Evolutionary conservation across 2,888 invertebrate genomes (phyloP), one percentile per base, ranked within the genome.

Genomic region (Eilema caniola): DNA sequence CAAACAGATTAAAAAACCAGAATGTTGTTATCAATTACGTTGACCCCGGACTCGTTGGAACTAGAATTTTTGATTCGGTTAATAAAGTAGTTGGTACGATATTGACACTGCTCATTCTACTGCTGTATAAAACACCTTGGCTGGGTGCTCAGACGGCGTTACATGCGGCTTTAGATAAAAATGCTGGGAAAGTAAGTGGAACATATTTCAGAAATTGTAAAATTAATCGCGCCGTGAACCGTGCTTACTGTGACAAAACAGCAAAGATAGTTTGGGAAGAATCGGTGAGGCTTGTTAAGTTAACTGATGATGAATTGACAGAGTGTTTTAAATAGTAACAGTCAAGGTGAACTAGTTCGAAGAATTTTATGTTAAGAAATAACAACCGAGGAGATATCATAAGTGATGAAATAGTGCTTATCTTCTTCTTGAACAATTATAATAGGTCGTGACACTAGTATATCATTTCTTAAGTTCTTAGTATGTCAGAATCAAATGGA

Each of bases 41-140:
- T n/a, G 98, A 98, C 91, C 98, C 98, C 0, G 98, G 98, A 16
- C 95, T 97, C 89, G 97, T 97, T 56, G 97, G 97, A 78, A 97
- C 97, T 0, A 96, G 96, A 28, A 97, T 98, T 60, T 97, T 97
- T 96, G 93, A 78, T 3, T 74, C 77, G 4, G 24, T 66, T 0
- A 75, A 76, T 96, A 70, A 92, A 95, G 0, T 95, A 87, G 92
- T 96, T 68, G 88, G 86, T 0, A 2, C 16, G 0, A 95, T 97
- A 0, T 76, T 97, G 78, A 93, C 92, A 77, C 84, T 96, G 3
- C 89, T 97, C 11, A 92, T 96, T 16, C 37, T 31, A 12, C 5
- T 62, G 8, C 95, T 96, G 84, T 97, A 96, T 85, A 97, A 97
- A 92, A 97, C 96, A 16, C 93, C 96, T 0, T 95, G 96, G 80